Evolutionary conservation across 1,140 invertebrate species (phyloP).

Genomic region (Penaeus japonicus): DNA sequence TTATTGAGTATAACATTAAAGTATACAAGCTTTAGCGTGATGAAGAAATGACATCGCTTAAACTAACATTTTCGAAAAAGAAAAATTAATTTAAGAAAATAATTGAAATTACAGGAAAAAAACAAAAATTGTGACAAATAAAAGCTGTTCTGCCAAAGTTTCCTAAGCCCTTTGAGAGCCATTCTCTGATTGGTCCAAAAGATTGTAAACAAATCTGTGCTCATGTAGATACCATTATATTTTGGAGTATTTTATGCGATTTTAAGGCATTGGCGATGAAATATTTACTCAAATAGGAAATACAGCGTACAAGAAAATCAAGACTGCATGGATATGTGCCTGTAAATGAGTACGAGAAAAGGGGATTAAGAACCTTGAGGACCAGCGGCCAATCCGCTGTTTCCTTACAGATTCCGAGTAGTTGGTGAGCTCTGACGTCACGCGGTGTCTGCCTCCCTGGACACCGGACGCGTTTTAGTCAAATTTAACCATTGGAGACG

Average conservation of each 20-base stretch:
- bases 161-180: neutral
- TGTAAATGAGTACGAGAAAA: too few species aligned
- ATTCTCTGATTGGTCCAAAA: neutral
- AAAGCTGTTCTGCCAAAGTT: neutral
- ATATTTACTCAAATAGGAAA: neutral
- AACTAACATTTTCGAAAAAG: neutral
- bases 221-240: neutral
- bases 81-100: neutral
- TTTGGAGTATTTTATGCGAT: neutral
- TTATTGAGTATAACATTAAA: too few species aligned
- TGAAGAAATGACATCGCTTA: too few species aligned
- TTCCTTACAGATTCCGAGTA: neutral
- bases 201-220: conserved; percentile 29
- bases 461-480: conserved; percentile 38
- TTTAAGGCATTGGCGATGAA: neutral
- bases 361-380: neutral
- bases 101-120: neutral
- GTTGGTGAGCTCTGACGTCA: conserved; percentile 41
- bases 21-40: too few species aligned
- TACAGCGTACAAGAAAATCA: neutral
- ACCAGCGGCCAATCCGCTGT: neutral
- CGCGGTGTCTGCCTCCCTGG: conserved; percentile 41
- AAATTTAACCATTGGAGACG: neutral
- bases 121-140: neutral
- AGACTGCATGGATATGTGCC: too few species aligned